Conservation (phyloP, 2,888 invertebrate species). For the Mesorhabditis sp. region DNA sequence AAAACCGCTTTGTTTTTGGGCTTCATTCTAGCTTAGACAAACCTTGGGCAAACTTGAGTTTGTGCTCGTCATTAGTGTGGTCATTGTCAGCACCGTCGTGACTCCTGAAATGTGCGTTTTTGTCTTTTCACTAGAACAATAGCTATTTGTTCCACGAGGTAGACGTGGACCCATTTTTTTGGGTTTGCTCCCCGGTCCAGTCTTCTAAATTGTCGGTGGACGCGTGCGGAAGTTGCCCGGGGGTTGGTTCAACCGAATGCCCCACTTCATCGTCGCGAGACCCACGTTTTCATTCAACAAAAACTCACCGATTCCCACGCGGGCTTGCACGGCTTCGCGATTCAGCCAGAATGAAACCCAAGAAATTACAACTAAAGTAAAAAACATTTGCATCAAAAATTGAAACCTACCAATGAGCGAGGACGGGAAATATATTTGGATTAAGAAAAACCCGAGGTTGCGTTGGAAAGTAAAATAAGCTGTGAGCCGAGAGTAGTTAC, state of each 20-base stretch:
- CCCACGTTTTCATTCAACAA: no score
- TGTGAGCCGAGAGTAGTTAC: conserved; percentile 59
- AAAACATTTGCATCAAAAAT: neutral
- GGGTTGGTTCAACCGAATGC: no score
- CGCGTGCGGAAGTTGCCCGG: no score
- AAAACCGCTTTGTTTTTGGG: conserved; percentile 5
- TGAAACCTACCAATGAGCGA: conserved; percentile 43
- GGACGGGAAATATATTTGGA: conserved; percentile 57
- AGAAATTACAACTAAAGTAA: conserved; percentile 53
- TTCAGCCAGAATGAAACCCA: conserved; percentile 59
- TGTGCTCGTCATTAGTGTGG: conserved; percentile 60
- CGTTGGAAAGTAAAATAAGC: conserved; percentile 55
- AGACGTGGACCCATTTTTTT: no score
- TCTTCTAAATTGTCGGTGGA: no score
- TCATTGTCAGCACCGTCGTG: conserved; percentile 60
- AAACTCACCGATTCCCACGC: conserved; percentile 57
- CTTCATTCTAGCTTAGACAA: neutral
- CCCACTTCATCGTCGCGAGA: no score
- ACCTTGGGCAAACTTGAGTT: conserved; percentile 59
- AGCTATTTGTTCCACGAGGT: no score
- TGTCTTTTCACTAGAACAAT: no score
- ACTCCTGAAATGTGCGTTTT: conserved; percentile 43
- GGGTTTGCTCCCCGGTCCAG: no score
- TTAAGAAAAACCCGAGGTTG: conserved; percentile 58
- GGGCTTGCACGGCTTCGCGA: conserved; percentile 59